Evolutionary conservation across 2,113 vertebrate genomes (phyloP), one percentile per base, ranked within the genome.

Genomic region (Gymnocephalus cernua): DNA sequence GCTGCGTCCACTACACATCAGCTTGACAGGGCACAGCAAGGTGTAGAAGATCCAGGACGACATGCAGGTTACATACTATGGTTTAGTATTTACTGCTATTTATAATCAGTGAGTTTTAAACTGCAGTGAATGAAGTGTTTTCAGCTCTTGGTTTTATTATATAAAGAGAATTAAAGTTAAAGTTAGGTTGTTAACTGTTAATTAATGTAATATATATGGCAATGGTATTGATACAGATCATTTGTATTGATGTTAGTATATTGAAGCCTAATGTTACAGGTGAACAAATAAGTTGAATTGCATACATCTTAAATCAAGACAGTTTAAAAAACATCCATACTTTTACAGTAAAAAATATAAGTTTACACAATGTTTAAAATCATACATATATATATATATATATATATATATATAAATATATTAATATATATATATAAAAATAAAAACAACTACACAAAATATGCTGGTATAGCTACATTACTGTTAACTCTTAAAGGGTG

Each of bases 141-240:
- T 61, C 18, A 56, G 7, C 18, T 78, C 32, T 44, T 62, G 1
- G 13, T 38, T 41, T 69, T 50, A 10, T 18, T 21, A 51, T 69
- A 41, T 21, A 10, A 25, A 23, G 21, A 16, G 0, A 59, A 41
- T 50, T 18, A 50, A 38, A 21, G 23, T 18, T 12, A 10, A 27
- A 12, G 5, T 47, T 35, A 74, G 21, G 4, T 21, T 63, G 10
- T 4, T 4, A 16, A 7, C 47, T 48, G 7, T 38, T 8, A 27
- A 57, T 58, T 68, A 45, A 54, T 63, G 13, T 23, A 53, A 23
- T 16, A 7, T 38, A 16, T 38, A 21, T 8, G 10, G 0, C 19
- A 21, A 64, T 63, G 44, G 35, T 57, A 76, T 25, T 58, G 13
- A 66, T 56, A 59, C n/a, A 61, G 19, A 71, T 71, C 3, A 69